Base-by-base conservation (phyloP, 2,888 invertebrate genomes). In the Iselma pallidipennis region DNA sequence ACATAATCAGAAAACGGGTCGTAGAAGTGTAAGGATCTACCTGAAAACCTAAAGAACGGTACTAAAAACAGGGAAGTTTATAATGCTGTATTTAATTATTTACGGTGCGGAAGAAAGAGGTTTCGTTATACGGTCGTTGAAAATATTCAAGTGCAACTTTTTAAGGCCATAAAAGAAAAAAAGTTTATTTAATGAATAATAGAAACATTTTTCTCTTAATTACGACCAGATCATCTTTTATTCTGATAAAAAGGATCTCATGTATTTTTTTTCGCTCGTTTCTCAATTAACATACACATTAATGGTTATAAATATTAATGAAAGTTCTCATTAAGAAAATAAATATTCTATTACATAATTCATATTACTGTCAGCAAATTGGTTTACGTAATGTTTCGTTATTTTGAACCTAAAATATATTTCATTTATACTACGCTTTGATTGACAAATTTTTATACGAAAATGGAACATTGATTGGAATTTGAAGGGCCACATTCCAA, bases 31-130 rank as follows among this genome's bases (percentile, higher is more conserved):
- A 37, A n/a, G 1, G 7, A 37, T 37, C 37, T 37, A 16, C 9
- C 5, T 16, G 16, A 7, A 37, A 37, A 5, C 2, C 16, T 9
- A 9, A 16, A 37, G 45, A 19, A 45, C 10, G 21, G 3, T 9
- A 50, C 50, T 60, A 60, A 61, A n/a, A 21, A 49, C 57, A 53
- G 25, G 54, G 54, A 61, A 61, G 49, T 61, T 53, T 57, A 57
- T 61, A 61, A 61, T 61, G 45, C 26, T 54, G 23, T 49, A 21
- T 56, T 61, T 57, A 61, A 61, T 61, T 61, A 61, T 61, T 61
- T 57, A 61, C 37, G 26, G 48, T 9, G 49, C 26, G 63, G 65
- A 71, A 67, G 68, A 69, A 68, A 71, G 67, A 51, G 51, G 29
- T 51, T 25, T 51, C 45, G 19, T 51, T 31, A 31, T 51, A 51